A percentile compares a stretch with the other conserved stretches of the same genome.
Evolutionary conservation across 2,888 invertebrate species (phyloP).

Genomic region (Diadegma fenestrale): DNA sequence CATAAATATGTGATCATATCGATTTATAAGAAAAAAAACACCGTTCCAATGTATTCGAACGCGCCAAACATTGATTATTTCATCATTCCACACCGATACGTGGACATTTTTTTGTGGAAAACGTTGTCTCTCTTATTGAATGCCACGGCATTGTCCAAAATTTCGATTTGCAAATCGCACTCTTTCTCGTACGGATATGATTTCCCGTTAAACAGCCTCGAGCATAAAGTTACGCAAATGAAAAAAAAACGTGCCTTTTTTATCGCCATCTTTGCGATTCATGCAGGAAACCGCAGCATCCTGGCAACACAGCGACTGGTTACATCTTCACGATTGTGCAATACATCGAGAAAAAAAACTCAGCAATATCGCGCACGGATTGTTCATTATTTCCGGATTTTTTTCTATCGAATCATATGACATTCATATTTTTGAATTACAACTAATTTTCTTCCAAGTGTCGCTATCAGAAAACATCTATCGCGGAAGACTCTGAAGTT

Average conservation of each 20-base stretch:
- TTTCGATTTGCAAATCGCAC: background rate
- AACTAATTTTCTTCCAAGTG: background rate
- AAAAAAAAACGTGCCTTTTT: constrained; percentile 30
- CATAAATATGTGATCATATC: background rate
- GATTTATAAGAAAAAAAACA: background rate
- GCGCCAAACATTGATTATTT: background rate
- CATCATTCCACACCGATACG: background rate
- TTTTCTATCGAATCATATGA: constrained; percentile 1
- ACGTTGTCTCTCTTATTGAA: background rate
- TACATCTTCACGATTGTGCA: constrained; percentile 45
- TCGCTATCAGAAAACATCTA: too few relatives aligned
- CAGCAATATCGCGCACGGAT: background rate
- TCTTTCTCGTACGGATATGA: background rate
- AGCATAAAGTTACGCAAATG: constrained; percentile 8
- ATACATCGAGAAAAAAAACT: constrained; percentile 21
- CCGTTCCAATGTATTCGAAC: background rate
- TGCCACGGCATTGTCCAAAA: background rate
- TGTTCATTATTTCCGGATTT: constrained; percentile 1
- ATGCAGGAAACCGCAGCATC: constrained; percentile 65
- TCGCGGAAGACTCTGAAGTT: too few relatives aligned
- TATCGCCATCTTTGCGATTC: constrained; percentile 52
- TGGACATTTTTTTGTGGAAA: too few relatives aligned
- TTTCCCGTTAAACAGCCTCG: background rate
- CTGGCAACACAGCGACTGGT: constrained; percentile 32
- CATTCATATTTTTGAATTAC: background rate